Base-by-base conservation (phyloP, 1,140 invertebrate species). In the Drosophila rhopaloa region DNA sequence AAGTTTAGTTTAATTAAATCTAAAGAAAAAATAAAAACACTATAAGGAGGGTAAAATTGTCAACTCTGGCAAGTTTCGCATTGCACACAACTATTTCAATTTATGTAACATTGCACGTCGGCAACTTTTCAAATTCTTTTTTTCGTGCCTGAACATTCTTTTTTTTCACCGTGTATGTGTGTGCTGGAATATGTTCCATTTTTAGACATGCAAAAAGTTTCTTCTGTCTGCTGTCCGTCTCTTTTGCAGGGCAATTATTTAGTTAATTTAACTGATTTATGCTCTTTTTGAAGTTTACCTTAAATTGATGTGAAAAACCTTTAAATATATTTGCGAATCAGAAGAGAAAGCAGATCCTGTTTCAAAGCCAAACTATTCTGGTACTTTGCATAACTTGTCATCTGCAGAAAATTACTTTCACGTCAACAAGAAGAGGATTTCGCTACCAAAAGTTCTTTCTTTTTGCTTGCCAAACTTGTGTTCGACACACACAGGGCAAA, bases 1-100 rank as follows among this genome's bases (percentile, higher is more conserved):
- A 77, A 88, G 76, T 83, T 88, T 71, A 89, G 79, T 89, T 88
- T 88, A 88, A 88, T 88, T 88, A 89, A 88, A 83, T 68, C 10
- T 59, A 58, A 40, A 59, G 55, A 43, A 59, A 60, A 63, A 68
- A 76, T 27, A 58, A 7, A 56, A 24, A 24, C 24, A 19, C 41
- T 68, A 29, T 41, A 71, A 68, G 62, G 37, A 66, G 37, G 8
- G 4, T 11, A 48, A 48, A 74, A 59, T 51, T 76, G 67, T 81
- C 62, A 74, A 78, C 65, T 67, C 43, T 37, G 46, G 76, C 55
- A 84, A 85, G 77, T 85, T 84, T 68, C 44, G 46, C 65, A 60
- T 79, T 53, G 81, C 73, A 83, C 62, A 61, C 62, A 88, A 88
- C 83, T 88, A 88, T 89, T 88, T 80, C 72, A 83, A 88, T 88